Conservation (phyloP, 2,797 vertebrate species). For the Cuculus canorus region DNA sequence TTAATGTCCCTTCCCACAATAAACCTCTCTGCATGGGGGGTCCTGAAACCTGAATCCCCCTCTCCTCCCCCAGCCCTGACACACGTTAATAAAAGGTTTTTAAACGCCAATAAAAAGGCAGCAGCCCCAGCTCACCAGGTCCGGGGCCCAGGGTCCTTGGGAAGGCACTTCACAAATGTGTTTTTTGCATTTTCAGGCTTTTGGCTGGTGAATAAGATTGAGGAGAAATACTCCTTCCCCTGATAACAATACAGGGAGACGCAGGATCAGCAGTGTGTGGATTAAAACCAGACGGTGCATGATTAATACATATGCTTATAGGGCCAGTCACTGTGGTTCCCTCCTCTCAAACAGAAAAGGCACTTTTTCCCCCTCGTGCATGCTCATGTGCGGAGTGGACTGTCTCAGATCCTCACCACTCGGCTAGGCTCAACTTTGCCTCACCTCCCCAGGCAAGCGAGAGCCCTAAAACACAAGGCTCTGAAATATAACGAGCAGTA, state of each 20-base stretch:
- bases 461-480: not conserved
- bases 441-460: constrained; percentile 19
- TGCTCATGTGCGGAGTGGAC: constrained; percentile 58
- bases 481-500: not conserved
- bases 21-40: constrained; percentile 73
- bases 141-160: constrained; percentile 70
- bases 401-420: constrained; percentile 47
- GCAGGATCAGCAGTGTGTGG: constrained; percentile 80
- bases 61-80: constrained; percentile 63
- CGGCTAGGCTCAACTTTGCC: constrained; percentile 24
- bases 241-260: constrained; percentile 83
- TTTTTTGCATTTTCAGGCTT: constrained; percentile 83
- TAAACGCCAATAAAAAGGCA: constrained; percentile 71
- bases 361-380: not conserved
- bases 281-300: constrained; percentile 85
- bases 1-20: constrained; percentile 78
- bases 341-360: constrained; percentile 77
- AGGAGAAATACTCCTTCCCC: constrained; percentile 81
- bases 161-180: constrained; percentile 81
- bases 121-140: constrained; percentile 74
- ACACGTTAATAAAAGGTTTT: constrained; percentile 72
- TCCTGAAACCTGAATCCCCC: constrained; percentile 74
- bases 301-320: constrained; percentile 84
- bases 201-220: constrained; percentile 81
- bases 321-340: constrained; percentile 80